phyloP scores from a whole-genome alignment of 2,888 invertebrate genomes.

The Drosophila flavopinicola region DNA sequence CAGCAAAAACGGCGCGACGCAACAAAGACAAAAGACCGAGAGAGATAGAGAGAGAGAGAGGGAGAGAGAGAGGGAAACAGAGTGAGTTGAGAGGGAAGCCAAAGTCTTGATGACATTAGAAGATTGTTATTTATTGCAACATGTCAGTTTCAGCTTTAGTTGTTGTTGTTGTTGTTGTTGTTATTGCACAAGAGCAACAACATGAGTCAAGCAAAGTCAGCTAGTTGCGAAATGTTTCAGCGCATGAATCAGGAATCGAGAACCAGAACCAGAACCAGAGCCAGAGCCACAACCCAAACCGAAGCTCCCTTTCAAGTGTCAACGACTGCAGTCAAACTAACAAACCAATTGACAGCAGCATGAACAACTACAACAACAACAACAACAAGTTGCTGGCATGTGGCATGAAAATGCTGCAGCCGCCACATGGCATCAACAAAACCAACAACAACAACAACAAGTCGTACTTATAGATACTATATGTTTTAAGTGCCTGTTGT shows the following conservation, averaged over 20 bases:
- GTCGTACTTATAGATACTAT: slow-evolving; percentile 49
- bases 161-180: slow-evolving; percentile 18
- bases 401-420: slow-evolving; percentile 50
- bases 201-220: slow-evolving; percentile 47
- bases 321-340: slow-evolving; percentile 69
- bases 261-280: slow-evolving; percentile 27
- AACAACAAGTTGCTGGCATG: slow-evolving; percentile 47
- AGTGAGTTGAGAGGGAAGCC: neutral
- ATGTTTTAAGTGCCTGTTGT: slow-evolving; percentile 69
- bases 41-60: neutral
- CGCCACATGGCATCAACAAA: slow-evolving; percentile 54
- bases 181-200: slow-evolving; percentile 12
- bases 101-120: slow-evolving; percentile 71
- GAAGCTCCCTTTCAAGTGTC: slow-evolving; percentile 67
- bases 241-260: slow-evolving; percentile 24
- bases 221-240: slow-evolving; percentile 38
- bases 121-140: slow-evolving; percentile 80
- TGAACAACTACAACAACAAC: slow-evolving; percentile 31
- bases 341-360: slow-evolving; percentile 71
- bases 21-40: neutral
- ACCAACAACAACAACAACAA: slow-evolving; percentile 6
- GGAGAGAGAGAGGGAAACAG: neutral
- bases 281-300: slow-evolving; percentile 5
- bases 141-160: slow-evolving; percentile 37
- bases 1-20: neutral